Conservation (phyloP, 2,888 invertebrate genomes). For the Sinohyriopsis cumingii region DNA sequence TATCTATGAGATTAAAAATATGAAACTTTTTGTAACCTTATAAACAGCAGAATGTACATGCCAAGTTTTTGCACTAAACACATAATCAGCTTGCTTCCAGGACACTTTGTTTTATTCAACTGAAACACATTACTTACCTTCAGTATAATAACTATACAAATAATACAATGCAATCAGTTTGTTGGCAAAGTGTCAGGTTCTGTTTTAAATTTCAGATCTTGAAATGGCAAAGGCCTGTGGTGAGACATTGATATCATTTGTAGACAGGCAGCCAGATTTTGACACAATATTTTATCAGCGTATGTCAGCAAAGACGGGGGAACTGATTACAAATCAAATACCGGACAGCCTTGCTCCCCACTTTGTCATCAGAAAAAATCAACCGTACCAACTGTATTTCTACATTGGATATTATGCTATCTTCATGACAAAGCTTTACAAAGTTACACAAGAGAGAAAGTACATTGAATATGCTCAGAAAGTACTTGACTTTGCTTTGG, state of each 20-base stretch:
- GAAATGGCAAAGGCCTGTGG: constrained; percentile 26
- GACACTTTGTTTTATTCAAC: too few relatives aligned
- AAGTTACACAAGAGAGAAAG: constrained; percentile 20
- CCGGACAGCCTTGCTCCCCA: constrained; percentile 29
- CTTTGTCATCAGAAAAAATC: constrained; percentile 21
- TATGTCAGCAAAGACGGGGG: constrained; percentile 23
- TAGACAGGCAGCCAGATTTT: constrained; percentile 29
- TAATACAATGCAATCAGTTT: background rate
- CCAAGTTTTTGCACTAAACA: background rate
- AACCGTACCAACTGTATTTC: constrained; percentile 37
- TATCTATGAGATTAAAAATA: too few relatives aligned
- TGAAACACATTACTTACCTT: too few relatives aligned
- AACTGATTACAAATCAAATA: constrained; percentile 6
- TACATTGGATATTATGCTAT: constrained; percentile 40
- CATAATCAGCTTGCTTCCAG: too few relatives aligned
- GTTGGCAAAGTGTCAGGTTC: background rate
- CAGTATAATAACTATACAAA: too few relatives aligned
- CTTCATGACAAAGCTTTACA: constrained; percentile 34
- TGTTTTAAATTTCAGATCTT: constrained; percentile 24
- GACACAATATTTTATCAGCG: constrained; percentile 19
- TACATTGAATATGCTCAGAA: constrained; percentile 28
- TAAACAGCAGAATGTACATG: background rate
- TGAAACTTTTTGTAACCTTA: background rate
- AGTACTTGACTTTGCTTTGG: constrained; percentile 34
- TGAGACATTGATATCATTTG: constrained; percentile 24